phyloP scores from a whole-genome alignment of 2,797 vertebrate genomes.

The Psittacula derbiana region DNA sequence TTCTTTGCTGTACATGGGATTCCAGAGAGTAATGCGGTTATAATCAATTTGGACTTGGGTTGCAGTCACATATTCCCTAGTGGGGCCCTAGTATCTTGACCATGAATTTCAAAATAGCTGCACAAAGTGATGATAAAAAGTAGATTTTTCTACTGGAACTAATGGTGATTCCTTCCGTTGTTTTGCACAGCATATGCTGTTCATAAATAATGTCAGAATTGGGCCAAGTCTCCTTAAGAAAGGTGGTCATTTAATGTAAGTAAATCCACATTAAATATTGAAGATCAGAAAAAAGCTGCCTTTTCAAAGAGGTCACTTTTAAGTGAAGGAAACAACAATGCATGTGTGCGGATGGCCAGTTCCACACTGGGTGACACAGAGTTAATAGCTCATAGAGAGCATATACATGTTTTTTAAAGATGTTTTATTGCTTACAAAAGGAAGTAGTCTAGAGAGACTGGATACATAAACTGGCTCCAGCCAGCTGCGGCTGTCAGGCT shows the following conservation, averaged over 20 bases:
- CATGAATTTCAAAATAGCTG: conserved; percentile 71
- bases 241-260: conserved; percentile 83
- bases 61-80: conserved; percentile 24
- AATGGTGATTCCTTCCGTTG: conserved; percentile 74
- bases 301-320: conserved; percentile 82
- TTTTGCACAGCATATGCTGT: conserved; percentile 69
- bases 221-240: conserved; percentile 74
- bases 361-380: conserved; percentile 77
- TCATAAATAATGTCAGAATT: conserved; percentile 82
- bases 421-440: conserved; percentile 84
- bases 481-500: conserved; percentile 81
- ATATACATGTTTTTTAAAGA: conserved; percentile 85
- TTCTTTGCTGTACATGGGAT: neutral
- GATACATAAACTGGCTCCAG: conserved; percentile 84
- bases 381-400: conserved; percentile 82
- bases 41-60: conserved; percentile 52
- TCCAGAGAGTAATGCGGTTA: conserved; percentile 7
- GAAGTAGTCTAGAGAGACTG: conserved; percentile 83
- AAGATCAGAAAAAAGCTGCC: conserved; percentile 76
- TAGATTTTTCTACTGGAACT: conserved; percentile 72
- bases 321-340: conserved; percentile 76
- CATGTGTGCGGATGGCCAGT: conserved; percentile 68
- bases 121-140: conserved; percentile 71
- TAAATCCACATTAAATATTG: conserved; percentile 86
- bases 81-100: conserved; percentile 37